Evolutionary conservation across 2,113 vertebrate genomes (phyloP), one percentile per base, ranked within the genome.

Genomic region (Sylvia atricapilla): DNA sequence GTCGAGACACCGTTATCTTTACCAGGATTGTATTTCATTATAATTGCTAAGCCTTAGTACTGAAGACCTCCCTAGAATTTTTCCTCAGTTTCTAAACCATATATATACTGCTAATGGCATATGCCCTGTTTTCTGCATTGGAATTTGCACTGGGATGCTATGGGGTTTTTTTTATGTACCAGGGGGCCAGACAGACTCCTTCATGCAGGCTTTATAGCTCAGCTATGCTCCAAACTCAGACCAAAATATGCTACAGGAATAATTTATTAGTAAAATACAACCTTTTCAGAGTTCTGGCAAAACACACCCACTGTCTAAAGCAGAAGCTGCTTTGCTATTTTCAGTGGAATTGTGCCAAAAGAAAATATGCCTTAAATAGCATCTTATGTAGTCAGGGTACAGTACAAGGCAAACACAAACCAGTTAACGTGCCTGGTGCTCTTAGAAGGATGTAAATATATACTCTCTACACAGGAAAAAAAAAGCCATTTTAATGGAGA

Each of bases 251-350:
- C 30, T 28, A 66, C 0, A 0, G 33, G 9, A 23, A 89, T 73
- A 62, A 92, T 59, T 81, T 73, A 95, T 90, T 90, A 95, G 64
- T 52, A 55, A 95, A 90, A 85, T 11, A 77, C 28, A 50, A 76
- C 44, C 49, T 83, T 83, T 77, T 25, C 31, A 50, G 46, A 83
- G 50, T 53, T 87, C 81, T 85, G 58, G 78, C 78, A 68, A 91
- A 95, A 95, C 67, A 87, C 37, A 72, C 39, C 35, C 67, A 64
- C 81, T 22, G 55, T n/a, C n/a, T 82, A 89, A 84, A 89, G 87
- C 78, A 93, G 84, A 82, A 94, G 43, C 56, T 74, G 77, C 66
- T 89, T 70, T 72, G 62, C 58, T 75, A 13, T 64, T 59, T 87
- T 53, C 58, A 55, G 37, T 50, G 81, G 66, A 92, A 81, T 22